Percentiles rank a stretch among this genome's conserved stretches.
Evolutionary conservation across 2,797 vertebrate species (phyloP).

Genomic region (Falco cherrug): DNA sequence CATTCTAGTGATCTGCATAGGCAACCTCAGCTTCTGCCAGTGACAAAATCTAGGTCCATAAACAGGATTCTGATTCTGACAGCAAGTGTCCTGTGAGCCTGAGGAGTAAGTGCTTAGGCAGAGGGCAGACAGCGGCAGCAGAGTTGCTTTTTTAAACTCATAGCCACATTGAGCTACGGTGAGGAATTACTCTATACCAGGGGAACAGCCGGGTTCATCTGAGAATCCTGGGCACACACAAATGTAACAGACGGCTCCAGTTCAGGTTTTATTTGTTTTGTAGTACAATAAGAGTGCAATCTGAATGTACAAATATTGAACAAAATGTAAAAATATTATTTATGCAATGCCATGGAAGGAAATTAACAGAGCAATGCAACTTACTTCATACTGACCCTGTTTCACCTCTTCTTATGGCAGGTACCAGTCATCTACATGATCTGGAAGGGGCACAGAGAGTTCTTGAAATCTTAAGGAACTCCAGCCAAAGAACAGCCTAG

Average conservation of each 20-base stretch:
- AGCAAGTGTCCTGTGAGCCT: neutral
- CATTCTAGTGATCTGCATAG: neutral
- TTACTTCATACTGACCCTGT: constrained; percentile 65
- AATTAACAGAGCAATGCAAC: constrained; percentile 60
- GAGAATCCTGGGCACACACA: constrained; percentile 36
- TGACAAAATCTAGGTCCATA: neutral
- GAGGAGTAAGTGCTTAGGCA: neutral
- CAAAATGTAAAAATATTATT: constrained; percentile 72
- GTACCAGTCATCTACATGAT: constrained; percentile 38
- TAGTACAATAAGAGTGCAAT: constrained; percentile 75
- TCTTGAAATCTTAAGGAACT: constrained; percentile 36
- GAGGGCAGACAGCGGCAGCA: neutral
- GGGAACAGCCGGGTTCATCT: neutral
- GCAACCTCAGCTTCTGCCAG: neutral
- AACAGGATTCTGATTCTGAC: neutral
- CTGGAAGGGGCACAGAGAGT: constrained; percentile 22
- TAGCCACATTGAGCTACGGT: neutral
- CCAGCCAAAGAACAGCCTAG: constrained; percentile 28
- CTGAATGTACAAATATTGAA: constrained; percentile 76
- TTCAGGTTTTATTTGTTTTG: constrained; percentile 76
- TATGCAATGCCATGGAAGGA: constrained; percentile 70
- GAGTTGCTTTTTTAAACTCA: neutral
- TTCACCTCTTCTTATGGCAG: constrained; percentile 68
- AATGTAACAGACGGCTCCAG: constrained; percentile 59
- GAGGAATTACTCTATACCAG: neutral